Evolutionary conservation across 2,113 vertebrate species (phyloP), one percentile per base, ranked within the genome.

Genomic region (Sporophila hypoxantha): DNA sequence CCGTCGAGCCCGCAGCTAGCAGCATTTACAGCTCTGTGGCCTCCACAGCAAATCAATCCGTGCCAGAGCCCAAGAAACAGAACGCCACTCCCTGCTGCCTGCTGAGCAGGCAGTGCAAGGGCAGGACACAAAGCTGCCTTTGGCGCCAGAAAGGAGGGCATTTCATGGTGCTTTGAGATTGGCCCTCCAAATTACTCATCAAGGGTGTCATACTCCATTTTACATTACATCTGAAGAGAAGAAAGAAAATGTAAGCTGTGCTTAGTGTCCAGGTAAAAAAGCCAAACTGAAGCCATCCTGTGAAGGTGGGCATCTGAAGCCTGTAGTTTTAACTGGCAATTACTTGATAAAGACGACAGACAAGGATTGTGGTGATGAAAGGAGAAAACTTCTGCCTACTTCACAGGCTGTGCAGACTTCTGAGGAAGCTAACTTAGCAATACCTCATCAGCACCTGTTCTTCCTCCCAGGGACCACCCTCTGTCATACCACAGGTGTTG

Each of bases 111-210:
- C 37, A 25, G 25, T 6, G 66, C 17, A 30, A 81, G 62, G 57
- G 37, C 52, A 85, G 61, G 52, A 50, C 57, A 53, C 17, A 37
- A 44, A 55, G 17, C 42, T 73, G 17, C 68, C n/a, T n/a, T 62
- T 0, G 0, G 34, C n/a, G 49, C 5, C 2, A 60, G 47, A n/a
- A 93, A 78, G 50, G 64, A 42, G 2, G 4, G 53, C 53, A 30
- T 42, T 64, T 60, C 79, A 70, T 0, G 1, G 5, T 79, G 56
- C 61, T 53, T 67, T 25, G 30, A 57, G 27, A 55, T 3, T 73
- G 60, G 32, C n/a, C 47, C 87, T 30, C 60, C 86, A 59, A 47
- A 29, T 56, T 87, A 16, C 53, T 61, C 55, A 12, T 36, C 44
- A 46, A 8, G n/a, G 27, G 44, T 32, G 30, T 34, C 0, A 0